phyloP scores from a whole-genome alignment of 2,797 vertebrate species.

The Prionace glauca region DNA sequence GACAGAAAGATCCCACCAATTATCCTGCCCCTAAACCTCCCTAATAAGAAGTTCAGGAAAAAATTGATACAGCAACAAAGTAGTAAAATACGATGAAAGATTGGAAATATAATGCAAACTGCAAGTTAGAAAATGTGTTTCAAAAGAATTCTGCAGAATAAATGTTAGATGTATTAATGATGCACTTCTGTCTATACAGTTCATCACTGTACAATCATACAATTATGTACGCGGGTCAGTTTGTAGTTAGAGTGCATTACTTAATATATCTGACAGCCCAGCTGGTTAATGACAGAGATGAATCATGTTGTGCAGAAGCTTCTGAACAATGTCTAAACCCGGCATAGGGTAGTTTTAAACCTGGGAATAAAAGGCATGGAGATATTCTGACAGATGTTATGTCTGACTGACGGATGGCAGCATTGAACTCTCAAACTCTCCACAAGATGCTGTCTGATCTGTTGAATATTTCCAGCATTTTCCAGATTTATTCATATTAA shows the following conservation, averaged over 20 bases:
- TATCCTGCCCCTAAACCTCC: no score
- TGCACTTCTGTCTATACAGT: background rate
- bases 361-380: background rate
- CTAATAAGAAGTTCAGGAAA: background rate
- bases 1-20: background rate
- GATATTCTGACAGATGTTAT: background rate
- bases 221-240: background rate
- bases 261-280: background rate
- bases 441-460: background rate
- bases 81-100: background rate
- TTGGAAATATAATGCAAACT: background rate
- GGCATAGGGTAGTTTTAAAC: background rate
- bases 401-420: background rate
- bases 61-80: background rate
- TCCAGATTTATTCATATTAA: background rate
- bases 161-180: background rate
- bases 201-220: background rate
- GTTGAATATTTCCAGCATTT: background rate
- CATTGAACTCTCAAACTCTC: background rate
- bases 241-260: background rate
- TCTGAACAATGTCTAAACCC: background rate
- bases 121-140: background rate
- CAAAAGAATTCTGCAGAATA: no score
- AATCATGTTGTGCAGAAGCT: background rate
- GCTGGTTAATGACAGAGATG: background rate